These are phyloP conservation scores for Halcyon badia DNA, from an alignment of 2,797 vertebrate genomes.

Conservation along the genomic window DNA sequence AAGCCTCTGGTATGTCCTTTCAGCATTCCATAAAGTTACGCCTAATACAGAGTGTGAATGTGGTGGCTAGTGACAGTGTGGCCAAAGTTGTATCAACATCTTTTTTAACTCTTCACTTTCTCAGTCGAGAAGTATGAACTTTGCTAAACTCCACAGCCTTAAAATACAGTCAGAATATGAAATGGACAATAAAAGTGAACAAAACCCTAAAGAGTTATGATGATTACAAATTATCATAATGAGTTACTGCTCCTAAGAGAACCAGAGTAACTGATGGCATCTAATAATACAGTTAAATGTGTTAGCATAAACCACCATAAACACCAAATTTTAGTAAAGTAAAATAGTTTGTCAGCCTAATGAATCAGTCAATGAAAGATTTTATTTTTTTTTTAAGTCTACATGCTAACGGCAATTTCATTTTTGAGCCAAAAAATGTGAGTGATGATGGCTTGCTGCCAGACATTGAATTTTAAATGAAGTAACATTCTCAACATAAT, in stretches of 20 bases:
- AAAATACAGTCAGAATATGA: neutral
- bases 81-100: neutral
- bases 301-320: neutral
- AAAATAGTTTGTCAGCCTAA: conserved; percentile 31
- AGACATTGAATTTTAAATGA: conserved; percentile 39
- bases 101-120: neutral
- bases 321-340: neutral
- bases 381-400: neutral
- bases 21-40: neutral
- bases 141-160: neutral
- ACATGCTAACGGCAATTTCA: neutral
- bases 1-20: neutral
- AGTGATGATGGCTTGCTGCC: conserved; percentile 28
- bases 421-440: conserved; percentile 25
- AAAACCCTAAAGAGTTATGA: neutral
- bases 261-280: neutral
- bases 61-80: neutral
- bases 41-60: neutral
- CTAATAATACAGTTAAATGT: neutral
- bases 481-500: conserved; percentile 2
- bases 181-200: neutral
- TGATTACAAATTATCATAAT: neutral
- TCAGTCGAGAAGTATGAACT: neutral
- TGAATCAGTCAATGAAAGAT: conserved; percentile 42
- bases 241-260: neutral